Conservation (phyloP, 2,797 vertebrate genomes). For the Alauda arvensis region DNA sequence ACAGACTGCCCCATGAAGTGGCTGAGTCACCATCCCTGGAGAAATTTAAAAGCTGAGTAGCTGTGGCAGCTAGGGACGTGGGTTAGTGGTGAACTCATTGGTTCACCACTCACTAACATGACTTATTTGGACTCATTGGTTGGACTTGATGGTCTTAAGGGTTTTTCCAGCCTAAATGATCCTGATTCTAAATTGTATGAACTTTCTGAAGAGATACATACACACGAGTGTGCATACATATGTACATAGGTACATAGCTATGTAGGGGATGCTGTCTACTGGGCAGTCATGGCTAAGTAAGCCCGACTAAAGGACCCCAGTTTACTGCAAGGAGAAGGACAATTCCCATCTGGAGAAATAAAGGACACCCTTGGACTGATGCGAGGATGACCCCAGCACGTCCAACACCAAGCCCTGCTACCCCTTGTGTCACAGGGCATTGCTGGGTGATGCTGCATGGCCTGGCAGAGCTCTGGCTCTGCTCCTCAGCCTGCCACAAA, state of each 20-base stretch:
- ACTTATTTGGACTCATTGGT: no score
- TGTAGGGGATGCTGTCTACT: background rate
- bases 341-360: background rate
- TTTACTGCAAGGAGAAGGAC: background rate
- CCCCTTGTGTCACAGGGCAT: no score
- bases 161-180: background rate
- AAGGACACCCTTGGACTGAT: background rate
- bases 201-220: background rate
- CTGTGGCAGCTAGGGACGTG: rapidly evolving
- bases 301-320: background rate
- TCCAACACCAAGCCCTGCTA: background rate
- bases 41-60: background rate
- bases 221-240: rapidly evolving
- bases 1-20: background rate
- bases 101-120: no score
- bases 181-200: background rate
- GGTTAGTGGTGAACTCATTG: background rate
- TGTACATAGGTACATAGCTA: rapidly evolving
- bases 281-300: background rate
- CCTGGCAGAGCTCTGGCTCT: no score
- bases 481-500: background rate
- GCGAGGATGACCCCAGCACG: background rate
- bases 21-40: background rate
- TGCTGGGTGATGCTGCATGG: rapidly evolving
- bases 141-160: background rate